phyloP scores from a whole-genome alignment of 1,140 invertebrate species.

The Reticulitermes speratus region DNA sequence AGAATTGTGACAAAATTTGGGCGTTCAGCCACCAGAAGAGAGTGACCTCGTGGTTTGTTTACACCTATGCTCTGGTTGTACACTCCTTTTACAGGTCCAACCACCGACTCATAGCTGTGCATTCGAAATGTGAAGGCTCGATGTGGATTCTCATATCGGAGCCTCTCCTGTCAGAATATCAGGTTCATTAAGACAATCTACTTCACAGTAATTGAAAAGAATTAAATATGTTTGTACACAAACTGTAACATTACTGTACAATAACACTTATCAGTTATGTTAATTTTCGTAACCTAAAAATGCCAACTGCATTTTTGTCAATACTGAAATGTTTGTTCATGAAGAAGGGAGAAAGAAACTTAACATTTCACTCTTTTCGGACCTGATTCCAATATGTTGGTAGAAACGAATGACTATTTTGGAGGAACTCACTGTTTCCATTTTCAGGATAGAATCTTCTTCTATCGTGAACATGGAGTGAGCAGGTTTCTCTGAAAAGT shows the following conservation, averaged over 20 bases:
- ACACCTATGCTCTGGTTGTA: slow-evolving; percentile 62
- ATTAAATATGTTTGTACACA: background rate
- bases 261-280: background rate
- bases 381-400: too few species aligned
- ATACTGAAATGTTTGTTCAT: too few species aligned
- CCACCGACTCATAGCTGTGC: slow-evolving; percentile 83
- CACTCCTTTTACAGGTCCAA: slow-evolving; percentile 87
- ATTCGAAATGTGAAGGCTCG: slow-evolving; percentile 81
- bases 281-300: too few species aligned
- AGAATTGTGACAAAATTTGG: slow-evolving; percentile 91
- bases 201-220: background rate
- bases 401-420: too few species aligned
- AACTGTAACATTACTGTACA: background rate
- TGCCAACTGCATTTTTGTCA: too few species aligned
- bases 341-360: too few species aligned
- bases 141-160: slow-evolving; percentile 79
- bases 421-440: too few species aligned
- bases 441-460: too few species aligned
- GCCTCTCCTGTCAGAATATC: slow-evolving; percentile 54
- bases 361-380: too few species aligned
- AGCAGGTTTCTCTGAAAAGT: too few species aligned
- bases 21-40: slow-evolving; percentile 75
- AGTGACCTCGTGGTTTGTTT: slow-evolving; percentile 77
- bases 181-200: slow-evolving; percentile 27
- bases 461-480: too few species aligned